phyloP scores from a whole-genome alignment of 2,113 vertebrate genomes.

The Pluvialis apricaria region DNA sequence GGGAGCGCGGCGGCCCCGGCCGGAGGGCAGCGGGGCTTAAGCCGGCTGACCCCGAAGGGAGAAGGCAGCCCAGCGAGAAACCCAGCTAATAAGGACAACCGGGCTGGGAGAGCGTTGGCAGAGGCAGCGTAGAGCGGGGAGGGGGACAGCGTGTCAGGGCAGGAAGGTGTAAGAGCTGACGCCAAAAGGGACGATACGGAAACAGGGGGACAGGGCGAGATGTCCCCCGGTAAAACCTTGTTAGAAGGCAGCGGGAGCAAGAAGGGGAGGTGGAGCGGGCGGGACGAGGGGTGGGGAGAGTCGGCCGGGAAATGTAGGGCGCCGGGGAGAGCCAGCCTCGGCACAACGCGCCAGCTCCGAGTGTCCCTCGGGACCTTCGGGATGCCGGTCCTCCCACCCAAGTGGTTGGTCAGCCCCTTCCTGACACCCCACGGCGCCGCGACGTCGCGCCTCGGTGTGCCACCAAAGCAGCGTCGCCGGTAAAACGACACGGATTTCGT shows the following conservation, averaged over 20 bases:
- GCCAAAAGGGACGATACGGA: not conserved
- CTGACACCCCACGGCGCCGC: not conserved
- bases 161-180: not conserved
- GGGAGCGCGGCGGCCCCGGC: not conserved
- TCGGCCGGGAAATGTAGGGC: rapidly evolving
- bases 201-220: rapidly evolving
- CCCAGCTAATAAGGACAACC: not conserved
- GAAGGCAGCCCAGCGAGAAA: not conserved
- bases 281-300: not conserved
- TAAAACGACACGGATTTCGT: not conserved
- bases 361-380: not conserved
- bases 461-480: not conserved
- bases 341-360: not conserved
- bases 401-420: not conserved
- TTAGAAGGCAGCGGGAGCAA: not conserved
- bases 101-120: not conserved
- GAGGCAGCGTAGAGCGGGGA: not conserved
- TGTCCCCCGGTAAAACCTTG: not conserved
- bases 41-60: not conserved
- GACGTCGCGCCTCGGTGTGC: not conserved
- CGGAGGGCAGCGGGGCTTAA: not conserved
- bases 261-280: not conserved
- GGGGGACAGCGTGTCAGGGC: not conserved
- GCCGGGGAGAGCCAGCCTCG: rapidly evolving
- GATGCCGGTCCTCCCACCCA: not conserved